These are phyloP conservation scores for Hyles euphorbiae DNA, from an alignment of 1,140 invertebrate genomes.

Conservation along the genomic window DNA sequence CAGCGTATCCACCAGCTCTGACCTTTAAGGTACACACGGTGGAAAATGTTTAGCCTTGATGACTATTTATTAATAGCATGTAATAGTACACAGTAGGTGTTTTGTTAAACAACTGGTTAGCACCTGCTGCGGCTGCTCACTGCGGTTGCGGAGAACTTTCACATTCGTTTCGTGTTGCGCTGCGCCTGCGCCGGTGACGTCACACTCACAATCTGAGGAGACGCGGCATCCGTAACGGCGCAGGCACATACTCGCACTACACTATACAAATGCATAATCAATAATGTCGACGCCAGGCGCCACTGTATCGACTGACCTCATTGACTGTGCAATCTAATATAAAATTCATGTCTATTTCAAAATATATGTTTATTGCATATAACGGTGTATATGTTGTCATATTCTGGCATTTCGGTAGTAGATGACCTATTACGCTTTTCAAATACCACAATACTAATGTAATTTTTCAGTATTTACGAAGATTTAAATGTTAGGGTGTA, in stretches of 20 bases:
- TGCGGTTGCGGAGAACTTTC: conserved; percentile 63
- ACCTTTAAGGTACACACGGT: conserved; percentile 1
- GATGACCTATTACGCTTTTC: background rate
- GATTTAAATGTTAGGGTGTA: too few relatives aligned
- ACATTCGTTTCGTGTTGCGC: conserved; percentile 63
- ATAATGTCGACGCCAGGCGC: too few relatives aligned
- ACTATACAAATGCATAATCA: too few relatives aligned
- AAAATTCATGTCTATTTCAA: too few relatives aligned
- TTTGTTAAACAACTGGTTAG: conserved; percentile 48
- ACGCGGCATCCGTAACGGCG: background rate
- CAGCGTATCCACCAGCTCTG: background rate
- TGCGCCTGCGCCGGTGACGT: conserved; percentile 58
- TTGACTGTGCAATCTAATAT: too few relatives aligned
- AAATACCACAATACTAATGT: too few relatives aligned
- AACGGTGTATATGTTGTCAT: too few relatives aligned
- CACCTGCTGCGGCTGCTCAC: conserved; percentile 49
- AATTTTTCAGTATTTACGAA: too few relatives aligned
- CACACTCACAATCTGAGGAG: conserved; percentile 32
- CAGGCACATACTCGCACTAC: too few relatives aligned
- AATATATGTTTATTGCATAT: too few relatives aligned
- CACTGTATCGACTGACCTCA: too few relatives aligned
- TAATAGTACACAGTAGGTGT: conserved; percentile 16
- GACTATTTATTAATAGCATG: conserved; percentile 13
- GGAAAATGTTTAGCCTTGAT: conserved; percentile 13
- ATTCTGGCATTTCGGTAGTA: conserved; percentile 1